Base-by-base conservation (phyloP, 2,888 invertebrate genomes). In the Tachina lurida region DNA sequence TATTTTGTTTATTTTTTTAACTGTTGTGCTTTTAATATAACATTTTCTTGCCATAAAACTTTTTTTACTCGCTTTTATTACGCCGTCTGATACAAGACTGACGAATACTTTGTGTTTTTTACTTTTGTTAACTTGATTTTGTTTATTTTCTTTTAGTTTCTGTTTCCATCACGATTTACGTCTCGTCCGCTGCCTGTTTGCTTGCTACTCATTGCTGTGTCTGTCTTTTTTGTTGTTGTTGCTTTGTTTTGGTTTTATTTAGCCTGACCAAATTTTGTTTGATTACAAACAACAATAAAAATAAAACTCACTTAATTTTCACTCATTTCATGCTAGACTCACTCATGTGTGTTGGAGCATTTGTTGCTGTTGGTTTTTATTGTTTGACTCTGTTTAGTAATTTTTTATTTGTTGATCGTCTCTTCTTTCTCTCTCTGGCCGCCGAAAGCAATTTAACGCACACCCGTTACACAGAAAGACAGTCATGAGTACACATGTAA, bases 61-160 rank as follows among this genome's bases (percentile, higher is more conserved):
- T 19, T 45, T 73, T 68, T 62, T 49, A 58, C 54, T 75, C 71
- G 84, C 84, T 87, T 87, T 87, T 88, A 89, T 89, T 89, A 87
- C 91, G 89, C 88, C 91, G 91, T 90, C 89, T 89, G 88, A 88
- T 87, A 88, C 87, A 89, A 89, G 88, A 91, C 91, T 91, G 89
- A 89, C 80, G 80, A 63, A 76, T 73, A 73, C 68, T 67, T 82
- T 82, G 75, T 82, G 62, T 71, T 58, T 81, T 80, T 78, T 73
- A 78, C 73, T 86, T 75, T 58, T 82, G 75, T 85, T 81, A 76
- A 75, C 83, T 78, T 87, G 67, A 62, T 84, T 81, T 70, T 78
- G 49, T 67, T 67, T 52, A 54, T 62, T 17, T 80, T 76, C 76
- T 65, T 77, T 73, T 77, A 39, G 60, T 43, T 68, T 71, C 47